phyloP scores from a whole-genome alignment of 2,888 invertebrate species.

The Agrotis exclamationis region DNA sequence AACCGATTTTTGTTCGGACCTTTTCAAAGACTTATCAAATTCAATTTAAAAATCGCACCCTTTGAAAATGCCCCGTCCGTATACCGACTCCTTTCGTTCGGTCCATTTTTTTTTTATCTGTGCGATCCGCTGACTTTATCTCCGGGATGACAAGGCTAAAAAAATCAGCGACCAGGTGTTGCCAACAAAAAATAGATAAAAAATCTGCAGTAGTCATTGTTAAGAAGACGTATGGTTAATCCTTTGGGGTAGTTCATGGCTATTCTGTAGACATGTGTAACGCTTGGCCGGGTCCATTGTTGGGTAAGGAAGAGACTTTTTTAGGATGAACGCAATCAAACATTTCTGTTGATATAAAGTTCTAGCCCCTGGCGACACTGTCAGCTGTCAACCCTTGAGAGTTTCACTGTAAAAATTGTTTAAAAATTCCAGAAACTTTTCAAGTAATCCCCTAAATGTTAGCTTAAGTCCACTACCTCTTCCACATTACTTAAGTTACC shows the following conservation, averaged over 20 bases:
- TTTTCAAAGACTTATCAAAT: constrained; percentile 78
- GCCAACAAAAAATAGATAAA: constrained; percentile 69
- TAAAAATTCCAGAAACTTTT: no score
- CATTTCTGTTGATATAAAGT: constrained; percentile 65
- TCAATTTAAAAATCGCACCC: constrained; percentile 81
- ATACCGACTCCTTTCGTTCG: constrained; percentile 67
- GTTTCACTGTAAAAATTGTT: no score
- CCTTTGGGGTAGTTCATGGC: constrained; percentile 76
- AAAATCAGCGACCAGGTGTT: constrained; percentile 84
- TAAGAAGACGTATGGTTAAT: constrained; percentile 71
- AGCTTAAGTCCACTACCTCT: no score
- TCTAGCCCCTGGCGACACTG: constrained; percentile 56
- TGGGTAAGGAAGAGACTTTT: constrained; percentile 64
- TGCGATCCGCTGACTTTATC: constrained; percentile 78
- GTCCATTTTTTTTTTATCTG: constrained; percentile 83
- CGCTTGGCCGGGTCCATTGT: constrained; percentile 79
- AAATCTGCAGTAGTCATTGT: constrained; percentile 72
- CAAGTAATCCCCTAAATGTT: no score
- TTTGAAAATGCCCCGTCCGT: constrained; percentile 72
- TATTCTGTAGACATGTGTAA: constrained; percentile 82
- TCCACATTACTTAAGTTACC: no score
- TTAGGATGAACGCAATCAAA: constrained; percentile 64
- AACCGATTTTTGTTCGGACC: constrained; percentile 70
- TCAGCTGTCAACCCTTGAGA: constrained; percentile 54
- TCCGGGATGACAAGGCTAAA: constrained; percentile 80